Percentiles rank a stretch among this genome's conserved stretches.
These are phyloP conservation scores for Phylloscopus collybita DNA, from an alignment of 2,797 vertebrate genomes.

Conservation along the genomic window DNA sequence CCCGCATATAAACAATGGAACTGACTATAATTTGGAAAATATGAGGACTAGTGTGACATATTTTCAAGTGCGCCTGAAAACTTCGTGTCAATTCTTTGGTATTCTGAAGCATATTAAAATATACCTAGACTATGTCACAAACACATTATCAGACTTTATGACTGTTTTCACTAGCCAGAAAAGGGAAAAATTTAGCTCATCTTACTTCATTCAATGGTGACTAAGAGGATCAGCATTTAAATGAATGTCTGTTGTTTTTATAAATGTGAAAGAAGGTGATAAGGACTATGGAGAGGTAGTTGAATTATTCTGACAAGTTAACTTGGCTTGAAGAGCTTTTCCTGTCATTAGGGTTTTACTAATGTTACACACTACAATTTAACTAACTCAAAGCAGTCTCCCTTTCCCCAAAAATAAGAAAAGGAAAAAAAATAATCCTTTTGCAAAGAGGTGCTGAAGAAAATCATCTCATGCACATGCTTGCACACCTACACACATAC, in stretches of 20 bases:
- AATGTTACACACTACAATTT: background rate
- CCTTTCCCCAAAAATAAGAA: background rate
- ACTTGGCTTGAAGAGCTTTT: background rate
- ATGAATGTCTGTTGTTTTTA: background rate
- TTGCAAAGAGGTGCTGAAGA: background rate
- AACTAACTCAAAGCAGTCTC: background rate
- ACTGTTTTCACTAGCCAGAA: background rate
- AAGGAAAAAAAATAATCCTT: background rate
- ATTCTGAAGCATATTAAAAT: background rate
- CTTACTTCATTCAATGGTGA: background rate
- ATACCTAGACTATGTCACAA: background rate
- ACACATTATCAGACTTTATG: background rate
- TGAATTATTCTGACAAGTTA: background rate
- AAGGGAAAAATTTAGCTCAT: background rate
- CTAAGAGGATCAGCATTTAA: background rate
- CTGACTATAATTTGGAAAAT: background rate
- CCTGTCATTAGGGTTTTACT: background rate
- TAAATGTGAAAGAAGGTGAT: background rate
- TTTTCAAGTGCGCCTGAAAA: background rate
- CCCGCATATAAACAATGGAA: background rate
- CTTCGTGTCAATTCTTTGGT: background rate
- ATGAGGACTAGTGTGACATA: background rate
- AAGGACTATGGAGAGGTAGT: background rate
- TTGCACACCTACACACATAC: fast-evolving
- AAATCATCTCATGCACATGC: background rate